These are phyloP conservation scores for Mionectes macconnelli DNA, from an alignment of 2,113 vertebrate genomes.

Conservation along the genomic window DNA sequence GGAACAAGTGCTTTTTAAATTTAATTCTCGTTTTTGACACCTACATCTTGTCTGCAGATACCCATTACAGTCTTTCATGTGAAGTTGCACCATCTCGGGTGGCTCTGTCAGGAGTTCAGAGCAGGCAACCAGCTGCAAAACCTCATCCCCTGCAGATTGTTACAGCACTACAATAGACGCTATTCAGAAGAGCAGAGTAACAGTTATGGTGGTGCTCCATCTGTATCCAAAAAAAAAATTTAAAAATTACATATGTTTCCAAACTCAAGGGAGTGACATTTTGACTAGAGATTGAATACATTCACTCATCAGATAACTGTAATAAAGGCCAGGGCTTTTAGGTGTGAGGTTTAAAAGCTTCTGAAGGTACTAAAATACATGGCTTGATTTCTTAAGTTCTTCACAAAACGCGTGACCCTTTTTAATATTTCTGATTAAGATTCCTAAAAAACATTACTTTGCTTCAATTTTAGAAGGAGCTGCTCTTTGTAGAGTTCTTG, in stretches of 20 bases:
- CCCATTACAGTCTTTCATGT: neutral
- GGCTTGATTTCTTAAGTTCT: neutral
- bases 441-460: neutral
- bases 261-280: conserved; percentile 11
- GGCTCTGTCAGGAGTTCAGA: neutral
- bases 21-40: neutral
- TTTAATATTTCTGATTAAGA: neutral
- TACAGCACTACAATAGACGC: neutral
- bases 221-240: conserved; percentile 32
- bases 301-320: neutral
- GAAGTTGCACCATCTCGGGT: accelerated
- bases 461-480: conserved; percentile 24
- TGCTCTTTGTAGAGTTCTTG: neutral
- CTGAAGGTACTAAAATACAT: neutral
- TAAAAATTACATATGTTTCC: neutral
- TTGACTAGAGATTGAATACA: neutral
- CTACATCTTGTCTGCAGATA: neutral
- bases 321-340: neutral
- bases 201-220: neutral
- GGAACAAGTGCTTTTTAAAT: neutral
- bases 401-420: neutral
- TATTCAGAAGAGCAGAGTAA: conserved; percentile 51
- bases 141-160: neutral
- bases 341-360: neutral
- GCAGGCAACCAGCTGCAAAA: conserved; percentile 25